Evolutionary conservation across 2,797 vertebrate species (phyloP).

Genomic region (Hoplostethus mediterraneus): DNA sequence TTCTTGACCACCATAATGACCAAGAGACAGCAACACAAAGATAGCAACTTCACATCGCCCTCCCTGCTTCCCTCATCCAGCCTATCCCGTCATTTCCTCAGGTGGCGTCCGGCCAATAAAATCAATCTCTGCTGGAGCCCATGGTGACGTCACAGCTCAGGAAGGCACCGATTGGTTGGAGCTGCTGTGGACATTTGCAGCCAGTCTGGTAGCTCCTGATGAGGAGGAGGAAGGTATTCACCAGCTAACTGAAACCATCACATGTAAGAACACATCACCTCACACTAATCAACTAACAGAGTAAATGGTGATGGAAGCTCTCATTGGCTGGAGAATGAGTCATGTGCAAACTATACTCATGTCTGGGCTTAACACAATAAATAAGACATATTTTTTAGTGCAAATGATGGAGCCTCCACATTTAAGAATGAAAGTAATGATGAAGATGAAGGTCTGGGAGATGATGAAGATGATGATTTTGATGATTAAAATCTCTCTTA

Average conservation of each 20-base stretch:
- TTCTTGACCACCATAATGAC: no score
- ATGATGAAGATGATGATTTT: no score
- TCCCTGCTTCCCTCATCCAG: neutral
- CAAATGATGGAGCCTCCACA: slow-evolving; percentile 22
- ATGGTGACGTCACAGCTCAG: slow-evolving; percentile 22
- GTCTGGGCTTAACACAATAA: neutral
- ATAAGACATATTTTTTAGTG: neutral
- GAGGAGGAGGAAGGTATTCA: slow-evolving; percentile 83
- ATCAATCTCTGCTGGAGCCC: slow-evolving; percentile 33
- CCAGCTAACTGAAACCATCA: slow-evolving; percentile 75
- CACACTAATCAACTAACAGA: slow-evolving; percentile 20
- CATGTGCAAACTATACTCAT: slow-evolving; percentile 1
- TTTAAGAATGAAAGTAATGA: slow-evolving; percentile 8
- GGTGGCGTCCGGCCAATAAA: slow-evolving; percentile 61
- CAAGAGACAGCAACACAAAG: no score
- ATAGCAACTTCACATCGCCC: no score
- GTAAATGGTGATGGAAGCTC: neutral
- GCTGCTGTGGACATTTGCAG: slow-evolving; percentile 65
- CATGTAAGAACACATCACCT: slow-evolving; percentile 77
- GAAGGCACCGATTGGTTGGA: slow-evolving; percentile 74
- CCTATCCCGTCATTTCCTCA: slow-evolving; percentile 16
- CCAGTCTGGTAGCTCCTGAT: slow-evolving; percentile 75
- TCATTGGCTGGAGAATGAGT: no score
- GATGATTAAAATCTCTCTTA: neutral
- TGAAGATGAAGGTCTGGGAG: neutral